phyloP scores from a whole-genome alignment of 2,888 invertebrate genomes.

The Trichogramma dendrolimi region DNA sequence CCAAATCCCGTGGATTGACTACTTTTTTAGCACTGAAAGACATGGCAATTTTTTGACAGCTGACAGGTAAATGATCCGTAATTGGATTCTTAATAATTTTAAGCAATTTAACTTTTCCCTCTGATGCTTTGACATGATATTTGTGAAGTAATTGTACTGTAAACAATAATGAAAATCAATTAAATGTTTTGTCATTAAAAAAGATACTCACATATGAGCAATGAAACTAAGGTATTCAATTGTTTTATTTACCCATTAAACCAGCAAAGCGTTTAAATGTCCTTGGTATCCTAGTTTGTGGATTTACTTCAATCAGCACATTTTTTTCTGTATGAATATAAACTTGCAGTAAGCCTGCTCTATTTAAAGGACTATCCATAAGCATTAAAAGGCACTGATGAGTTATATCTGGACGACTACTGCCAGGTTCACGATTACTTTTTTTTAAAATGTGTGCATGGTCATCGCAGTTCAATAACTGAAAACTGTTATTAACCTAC shows the following conservation, averaged over 20 bases:
- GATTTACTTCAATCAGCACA: slow-evolving; percentile 91
- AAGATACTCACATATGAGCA: no score
- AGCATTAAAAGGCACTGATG: slow-evolving; percentile 97
- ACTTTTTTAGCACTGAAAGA: slow-evolving; percentile 79
- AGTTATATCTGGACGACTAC: slow-evolving; percentile 92
- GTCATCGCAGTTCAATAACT: slow-evolving; percentile 90
- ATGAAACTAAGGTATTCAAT: background rate
- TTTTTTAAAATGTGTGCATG: slow-evolving; percentile 80
- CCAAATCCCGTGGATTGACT: slow-evolving; percentile 70
- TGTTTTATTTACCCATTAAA: slow-evolving; percentile 71
- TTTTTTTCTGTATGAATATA: slow-evolving; percentile 88
- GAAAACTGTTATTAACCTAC: slow-evolving; percentile 82
- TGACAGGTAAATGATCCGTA: slow-evolving; percentile 89
- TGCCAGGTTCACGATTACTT: slow-evolving; percentile 79
- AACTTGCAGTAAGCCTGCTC: slow-evolving; percentile 82
- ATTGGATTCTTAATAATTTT: slow-evolving; percentile 97
- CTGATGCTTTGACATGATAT: slow-evolving; percentile 84
- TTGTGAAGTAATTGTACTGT: slow-evolving; percentile 94
- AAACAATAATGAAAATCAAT: slow-evolving; percentile 43
- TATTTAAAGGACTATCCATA: slow-evolving; percentile 93
- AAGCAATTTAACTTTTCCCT: slow-evolving; percentile 81
- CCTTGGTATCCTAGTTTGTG: slow-evolving; percentile 93
- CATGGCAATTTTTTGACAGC: slow-evolving; percentile 83
- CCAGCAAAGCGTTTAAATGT: slow-evolving; percentile 97
- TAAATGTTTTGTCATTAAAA: background rate